Conservation (phyloP, 2,797 vertebrate species). For the Peromyscus attwateri region DNA sequence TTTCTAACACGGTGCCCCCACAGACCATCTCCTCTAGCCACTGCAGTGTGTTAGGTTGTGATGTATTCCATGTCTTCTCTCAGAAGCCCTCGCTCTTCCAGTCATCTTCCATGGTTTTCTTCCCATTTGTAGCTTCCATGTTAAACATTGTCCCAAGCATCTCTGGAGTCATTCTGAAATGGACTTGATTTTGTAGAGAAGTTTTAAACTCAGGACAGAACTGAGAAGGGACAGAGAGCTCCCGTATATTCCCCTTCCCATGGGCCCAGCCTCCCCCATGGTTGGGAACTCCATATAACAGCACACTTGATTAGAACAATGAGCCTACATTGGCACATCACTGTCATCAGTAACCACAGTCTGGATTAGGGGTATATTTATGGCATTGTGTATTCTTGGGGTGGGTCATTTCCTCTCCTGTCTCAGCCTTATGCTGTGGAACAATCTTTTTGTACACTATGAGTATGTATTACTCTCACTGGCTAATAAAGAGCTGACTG, state of each 20-base stretch:
- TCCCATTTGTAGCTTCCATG: background rate
- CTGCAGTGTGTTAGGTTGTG: background rate
- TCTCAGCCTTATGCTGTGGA: background rate
- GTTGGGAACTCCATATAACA: background rate
- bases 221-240: background rate
- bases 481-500: background rate
- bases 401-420: background rate
- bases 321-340: background rate
- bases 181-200: background rate
- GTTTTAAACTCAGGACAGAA: background rate
- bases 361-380: background rate
- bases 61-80: background rate
- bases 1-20: background rate
- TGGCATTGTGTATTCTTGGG: background rate
- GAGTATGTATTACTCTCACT: background rate
- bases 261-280: too few relatives aligned
- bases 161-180: background rate
- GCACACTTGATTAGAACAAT: background rate
- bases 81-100: background rate
- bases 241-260: background rate
- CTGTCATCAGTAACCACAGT: background rate
- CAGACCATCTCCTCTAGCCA: too few relatives aligned
- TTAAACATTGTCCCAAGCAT: background rate
- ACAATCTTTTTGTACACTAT: background rate
- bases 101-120: background rate